Percentiles rank a stretch among this genome's conserved stretches.
These are phyloP conservation scores for Nyleta sp. DNA, from an alignment of 2,888 invertebrate genomes.

Conservation along the genomic window DNA sequence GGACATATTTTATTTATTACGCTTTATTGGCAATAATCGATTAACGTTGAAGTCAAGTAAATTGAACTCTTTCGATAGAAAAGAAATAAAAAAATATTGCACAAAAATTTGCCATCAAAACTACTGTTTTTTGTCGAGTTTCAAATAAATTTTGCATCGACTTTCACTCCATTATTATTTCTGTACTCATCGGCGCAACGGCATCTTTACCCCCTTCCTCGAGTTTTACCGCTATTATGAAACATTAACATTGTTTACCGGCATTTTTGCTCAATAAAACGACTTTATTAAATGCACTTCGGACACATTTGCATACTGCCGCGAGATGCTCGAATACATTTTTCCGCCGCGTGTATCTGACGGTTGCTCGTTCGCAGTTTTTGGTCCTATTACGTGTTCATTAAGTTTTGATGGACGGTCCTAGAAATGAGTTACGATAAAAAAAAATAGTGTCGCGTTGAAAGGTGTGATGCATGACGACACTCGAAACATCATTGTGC, in stretches of 20 bases:
- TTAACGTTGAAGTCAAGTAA: too few relatives aligned
- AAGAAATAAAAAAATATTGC: too few relatives aligned
- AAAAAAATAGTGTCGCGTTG: slow-evolving; percentile 25
- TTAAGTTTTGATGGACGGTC: slow-evolving; percentile 18
- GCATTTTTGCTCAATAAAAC: slow-evolving; percentile 28
- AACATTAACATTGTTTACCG: slow-evolving; percentile 29
- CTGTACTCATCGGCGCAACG: neutral
- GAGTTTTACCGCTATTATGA: slow-evolving; percentile 21
- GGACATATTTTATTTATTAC: too few relatives aligned
- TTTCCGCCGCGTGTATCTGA: slow-evolving; percentile 11
- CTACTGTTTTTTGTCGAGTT: slow-evolving; percentile 42
- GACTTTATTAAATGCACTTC: slow-evolving; percentile 18
- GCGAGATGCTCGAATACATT: slow-evolving; percentile 1
- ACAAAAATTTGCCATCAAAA: too few relatives aligned
- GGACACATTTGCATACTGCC: slow-evolving; percentile 11
- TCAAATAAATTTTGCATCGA: slow-evolving; percentile 57
- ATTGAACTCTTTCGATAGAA: too few relatives aligned
- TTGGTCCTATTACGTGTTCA: neutral
- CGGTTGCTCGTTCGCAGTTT: neutral
- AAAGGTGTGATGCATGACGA: slow-evolving; percentile 16
- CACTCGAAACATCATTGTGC: slow-evolving; percentile 32
- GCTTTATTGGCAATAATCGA: too few relatives aligned
- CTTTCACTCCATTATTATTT: slow-evolving; percentile 61
- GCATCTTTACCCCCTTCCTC: neutral
- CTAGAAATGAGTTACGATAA: slow-evolving; percentile 1